A percentile compares a stretch with the other conserved stretches of the same genome.
These are phyloP conservation scores for Ctenoplectra terminalis DNA, from an alignment of 1,140 invertebrate species.

Conservation along the genomic window DNA sequence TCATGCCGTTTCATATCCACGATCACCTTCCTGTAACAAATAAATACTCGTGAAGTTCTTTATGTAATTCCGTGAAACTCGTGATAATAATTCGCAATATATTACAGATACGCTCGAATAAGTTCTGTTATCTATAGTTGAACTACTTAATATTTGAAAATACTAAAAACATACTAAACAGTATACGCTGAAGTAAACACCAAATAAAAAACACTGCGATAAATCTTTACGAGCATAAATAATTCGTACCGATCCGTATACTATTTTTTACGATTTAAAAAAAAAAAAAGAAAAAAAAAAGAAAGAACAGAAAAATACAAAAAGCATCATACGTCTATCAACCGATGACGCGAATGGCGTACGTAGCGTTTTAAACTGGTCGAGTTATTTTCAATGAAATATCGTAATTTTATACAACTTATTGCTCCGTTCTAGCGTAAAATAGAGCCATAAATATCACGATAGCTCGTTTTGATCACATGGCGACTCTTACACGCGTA, in stretches of 20 bases:
- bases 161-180: not conserved
- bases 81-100: not conserved
- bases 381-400: not conserved
- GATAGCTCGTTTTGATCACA: conserved; percentile 17
- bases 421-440: not conserved
- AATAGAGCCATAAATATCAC: not conserved
- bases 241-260: not conserved
- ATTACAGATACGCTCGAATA: not conserved
- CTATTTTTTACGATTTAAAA: not conserved
- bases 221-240: too few relatives aligned
- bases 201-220: not conserved
- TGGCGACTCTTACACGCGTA: not conserved
- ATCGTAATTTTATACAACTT: not conserved
- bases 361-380: not conserved
- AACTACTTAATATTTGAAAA: not conserved
- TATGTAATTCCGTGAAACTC: not conserved
- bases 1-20: conserved; percentile 61
- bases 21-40: conserved; percentile 40
- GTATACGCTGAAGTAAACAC: not conserved
- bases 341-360: not conserved
- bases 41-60: not conserved
- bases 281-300: conserved; percentile 5
- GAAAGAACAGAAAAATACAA: not conserved
- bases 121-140: not conserved
- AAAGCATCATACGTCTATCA: not conserved